A percentile compares a stretch with the other conserved stretches of the same genome.
phyloP scores from a whole-genome alignment of 2,797 vertebrate genomes.

The Decapterus maruadsi region DNA sequence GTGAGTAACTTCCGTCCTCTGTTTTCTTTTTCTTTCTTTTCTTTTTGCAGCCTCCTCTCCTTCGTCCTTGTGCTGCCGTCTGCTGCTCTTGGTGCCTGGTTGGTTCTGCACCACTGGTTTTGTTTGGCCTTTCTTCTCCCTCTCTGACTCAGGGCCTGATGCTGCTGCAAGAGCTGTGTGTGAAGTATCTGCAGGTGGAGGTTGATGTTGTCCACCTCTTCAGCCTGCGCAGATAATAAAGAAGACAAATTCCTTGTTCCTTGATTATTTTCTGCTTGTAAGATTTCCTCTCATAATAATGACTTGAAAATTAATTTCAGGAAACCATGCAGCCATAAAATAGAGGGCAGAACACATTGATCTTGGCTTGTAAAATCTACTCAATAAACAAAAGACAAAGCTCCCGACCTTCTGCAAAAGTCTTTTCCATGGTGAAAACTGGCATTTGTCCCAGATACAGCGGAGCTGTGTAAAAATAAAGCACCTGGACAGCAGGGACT shows the following conservation, averaged over 20 bases:
- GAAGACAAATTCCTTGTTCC: background rate
- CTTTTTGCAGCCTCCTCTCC: too few species aligned
- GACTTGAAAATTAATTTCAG: background rate
- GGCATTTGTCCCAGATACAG: conserved; percentile 32
- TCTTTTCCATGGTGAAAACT: conserved; percentile 14
- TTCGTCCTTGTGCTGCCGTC: too few species aligned
- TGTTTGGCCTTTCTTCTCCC: too few species aligned
- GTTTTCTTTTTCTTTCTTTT: too few species aligned
- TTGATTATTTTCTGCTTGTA: background rate
- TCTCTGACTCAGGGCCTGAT: too few species aligned
- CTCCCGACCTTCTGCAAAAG: conserved; percentile 18
- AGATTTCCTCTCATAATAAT: background rate
- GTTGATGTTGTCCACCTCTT: too few species aligned
- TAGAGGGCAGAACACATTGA: background rate
- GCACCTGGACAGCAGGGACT: background rate
- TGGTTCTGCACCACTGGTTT: too few species aligned
- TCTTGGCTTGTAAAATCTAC: conserved; percentile 35
- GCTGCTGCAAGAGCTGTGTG: too few species aligned
- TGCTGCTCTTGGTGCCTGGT: too few species aligned
- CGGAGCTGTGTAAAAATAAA: conserved; percentile 19
- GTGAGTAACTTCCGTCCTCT: too few species aligned
- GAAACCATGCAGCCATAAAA: background rate
- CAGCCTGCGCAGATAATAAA: too few species aligned
- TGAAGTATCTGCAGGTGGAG: too few species aligned
- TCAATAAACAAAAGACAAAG: conserved; percentile 10